Conservation (phyloP, 2,797 vertebrate genomes). For the Lemur catta region DNA sequence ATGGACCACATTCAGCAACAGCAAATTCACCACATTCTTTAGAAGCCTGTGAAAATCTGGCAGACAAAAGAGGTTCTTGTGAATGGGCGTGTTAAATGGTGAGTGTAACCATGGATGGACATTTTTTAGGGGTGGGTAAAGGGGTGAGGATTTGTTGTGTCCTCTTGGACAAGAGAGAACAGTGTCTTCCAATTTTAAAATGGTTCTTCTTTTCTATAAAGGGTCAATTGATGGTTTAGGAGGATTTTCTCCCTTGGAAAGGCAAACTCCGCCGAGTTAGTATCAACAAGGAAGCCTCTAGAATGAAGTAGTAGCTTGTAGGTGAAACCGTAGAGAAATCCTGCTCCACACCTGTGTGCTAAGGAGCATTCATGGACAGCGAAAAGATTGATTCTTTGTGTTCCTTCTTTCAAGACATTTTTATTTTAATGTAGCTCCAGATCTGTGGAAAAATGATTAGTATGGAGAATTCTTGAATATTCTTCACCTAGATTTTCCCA, state of each 20-base stretch:
- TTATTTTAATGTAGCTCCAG: slow-evolving; percentile 13
- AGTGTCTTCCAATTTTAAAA: slow-evolving; percentile 42
- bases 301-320: background rate
- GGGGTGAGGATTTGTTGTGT: background rate
- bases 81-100: slow-evolving; percentile 38
- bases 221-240: background rate
- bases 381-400: background rate
- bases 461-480: background rate
- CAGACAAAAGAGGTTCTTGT: slow-evolving; percentile 64
- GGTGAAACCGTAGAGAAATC: background rate
- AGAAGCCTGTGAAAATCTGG: slow-evolving; percentile 61
- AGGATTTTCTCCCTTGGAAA: slow-evolving; percentile 4
- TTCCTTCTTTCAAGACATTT: background rate
- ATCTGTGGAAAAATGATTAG: background rate
- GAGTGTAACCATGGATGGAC: background rate
- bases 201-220: slow-evolving; percentile 24
- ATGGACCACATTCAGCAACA: slow-evolving; percentile 66
- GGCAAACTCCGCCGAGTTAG: background rate
- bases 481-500: background rate
- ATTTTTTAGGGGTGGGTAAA: slow-evolving; percentile 7
- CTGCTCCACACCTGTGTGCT: background rate
- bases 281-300: background rate
- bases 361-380: background rate
- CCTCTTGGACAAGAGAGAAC: slow-evolving; percentile 33
- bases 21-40: slow-evolving; percentile 68